Evolutionary conservation across 1,140 invertebrate species (phyloP).

Genomic region (Condylostylus longicornis): DNA sequence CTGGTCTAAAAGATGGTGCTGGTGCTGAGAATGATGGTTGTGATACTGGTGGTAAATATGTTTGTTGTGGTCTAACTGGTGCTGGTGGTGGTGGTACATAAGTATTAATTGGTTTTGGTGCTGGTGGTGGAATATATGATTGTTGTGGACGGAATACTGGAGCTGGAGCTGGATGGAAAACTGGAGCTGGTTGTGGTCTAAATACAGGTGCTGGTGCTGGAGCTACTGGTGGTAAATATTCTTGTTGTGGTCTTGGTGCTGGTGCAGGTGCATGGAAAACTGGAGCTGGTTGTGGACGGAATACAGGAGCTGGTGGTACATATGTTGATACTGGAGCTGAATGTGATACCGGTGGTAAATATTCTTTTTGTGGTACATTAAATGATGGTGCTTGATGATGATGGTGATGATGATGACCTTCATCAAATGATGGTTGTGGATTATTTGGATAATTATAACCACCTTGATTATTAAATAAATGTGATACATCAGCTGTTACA

Average conservation of each 20-base stretch:
- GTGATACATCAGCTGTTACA: neutral
- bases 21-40: neutral
- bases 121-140: neutral
- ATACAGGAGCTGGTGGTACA: neutral
- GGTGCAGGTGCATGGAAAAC: neutral
- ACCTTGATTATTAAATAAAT: neutral
- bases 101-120: neutral
- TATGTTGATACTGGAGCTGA: neutral
- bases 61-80: neutral
- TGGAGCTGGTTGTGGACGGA: neutral
- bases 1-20: neutral
- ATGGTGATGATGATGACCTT: neutral
- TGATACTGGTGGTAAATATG: neutral
- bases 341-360: neutral
- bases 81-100: neutral
- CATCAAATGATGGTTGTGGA: neutral
- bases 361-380: neutral
- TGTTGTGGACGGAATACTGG: neutral
- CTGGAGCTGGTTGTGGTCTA: slow-evolving; percentile 1
- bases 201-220: slow-evolving; percentile 2
- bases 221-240: neutral
- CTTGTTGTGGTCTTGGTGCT: slow-evolving; percentile 2
- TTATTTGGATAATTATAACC: neutral
- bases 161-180: neutral
- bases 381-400: neutral